Evolutionary conservation across 2,113 vertebrate species (phyloP).

Genomic region (Beaufortia kweichowensis): DNA sequence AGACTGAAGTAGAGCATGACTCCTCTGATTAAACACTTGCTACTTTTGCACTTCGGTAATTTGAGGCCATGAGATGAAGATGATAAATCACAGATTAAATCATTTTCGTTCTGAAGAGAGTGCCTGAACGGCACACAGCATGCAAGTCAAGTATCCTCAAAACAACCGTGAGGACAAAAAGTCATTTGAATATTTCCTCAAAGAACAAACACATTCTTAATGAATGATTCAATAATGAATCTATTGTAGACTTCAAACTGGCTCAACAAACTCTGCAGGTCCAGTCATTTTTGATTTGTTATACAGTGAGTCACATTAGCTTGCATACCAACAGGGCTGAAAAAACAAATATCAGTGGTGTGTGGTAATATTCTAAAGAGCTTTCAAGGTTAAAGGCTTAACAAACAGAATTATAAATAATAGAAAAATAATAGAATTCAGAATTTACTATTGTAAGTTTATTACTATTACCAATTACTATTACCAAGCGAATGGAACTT

Average conservation of each 20-base stretch:
- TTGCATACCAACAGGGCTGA: background rate
- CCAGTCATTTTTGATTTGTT: background rate
- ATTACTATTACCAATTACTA: no score
- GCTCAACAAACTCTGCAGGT: background rate
- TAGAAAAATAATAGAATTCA: no score
- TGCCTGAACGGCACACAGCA: background rate
- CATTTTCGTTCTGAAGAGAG: background rate
- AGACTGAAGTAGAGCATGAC: background rate
- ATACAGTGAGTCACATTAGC: background rate
- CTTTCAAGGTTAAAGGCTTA: no score
- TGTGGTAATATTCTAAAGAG: no score
- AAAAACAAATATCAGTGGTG: background rate
- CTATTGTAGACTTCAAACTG: background rate
- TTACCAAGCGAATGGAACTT: no score
- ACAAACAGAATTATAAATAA: no score
- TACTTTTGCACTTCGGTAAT: background rate
- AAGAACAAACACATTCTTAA: constrained; percentile 14
- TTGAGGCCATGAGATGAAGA: background rate
- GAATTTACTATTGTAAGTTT: no score
- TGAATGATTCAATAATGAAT: constrained; percentile 17
- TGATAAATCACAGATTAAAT: background rate
- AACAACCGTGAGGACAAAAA: background rate
- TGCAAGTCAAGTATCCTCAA: background rate
- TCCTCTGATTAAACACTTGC: constrained; percentile 3
- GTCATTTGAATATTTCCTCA: constrained; percentile 5